These are phyloP conservation scores for Poeciliopsis occidentalis DNA, from an alignment of 2,113 vertebrate genomes.

Conservation along the genomic window DNA sequence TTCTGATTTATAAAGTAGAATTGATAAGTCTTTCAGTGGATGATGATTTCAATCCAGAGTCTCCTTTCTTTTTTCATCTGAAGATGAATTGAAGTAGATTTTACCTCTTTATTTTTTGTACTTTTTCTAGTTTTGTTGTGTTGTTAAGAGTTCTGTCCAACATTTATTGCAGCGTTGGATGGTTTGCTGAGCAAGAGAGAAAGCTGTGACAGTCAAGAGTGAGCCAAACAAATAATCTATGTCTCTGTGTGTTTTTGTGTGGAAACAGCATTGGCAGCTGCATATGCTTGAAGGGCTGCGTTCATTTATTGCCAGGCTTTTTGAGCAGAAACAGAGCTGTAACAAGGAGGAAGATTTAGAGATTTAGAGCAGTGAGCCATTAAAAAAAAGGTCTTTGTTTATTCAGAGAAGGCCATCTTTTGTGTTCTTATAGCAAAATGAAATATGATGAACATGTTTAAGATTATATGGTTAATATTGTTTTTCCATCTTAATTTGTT, in stretches of 20 bases:
- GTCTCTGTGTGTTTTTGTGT: constrained; percentile 39
- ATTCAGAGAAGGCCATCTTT: constrained; percentile 31
- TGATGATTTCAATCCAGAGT: no score
- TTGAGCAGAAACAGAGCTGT: constrained; percentile 50
- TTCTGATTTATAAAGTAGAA: no score
- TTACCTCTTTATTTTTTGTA: neutral
- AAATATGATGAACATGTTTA: constrained; percentile 25
- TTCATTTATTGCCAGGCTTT: constrained; percentile 52
- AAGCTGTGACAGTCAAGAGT: constrained; percentile 20
- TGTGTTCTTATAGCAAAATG: constrained; percentile 24
- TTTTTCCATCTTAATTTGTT: constrained; percentile 40
- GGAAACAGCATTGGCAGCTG: constrained; percentile 31
- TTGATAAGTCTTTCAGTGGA: no score
- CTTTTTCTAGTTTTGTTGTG: constrained; percentile 9
- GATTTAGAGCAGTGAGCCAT: constrained; percentile 27
- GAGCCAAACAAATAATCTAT: constrained; percentile 31
- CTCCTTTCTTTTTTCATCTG: no score
- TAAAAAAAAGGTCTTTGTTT: constrained; percentile 46
- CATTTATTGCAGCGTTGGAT: constrained; percentile 47
- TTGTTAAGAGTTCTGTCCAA: constrained; percentile 17
- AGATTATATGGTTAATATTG: constrained; percentile 41
- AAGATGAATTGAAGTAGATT: neutral
- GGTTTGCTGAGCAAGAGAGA: constrained; percentile 30
- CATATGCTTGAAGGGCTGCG: constrained; percentile 52
- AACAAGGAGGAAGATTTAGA: constrained; percentile 48